Evolutionary conservation across 2,797 vertebrate genomes (phyloP), one percentile per base, ranked within the genome.

Genomic region (Cossypha heuglini): DNA sequence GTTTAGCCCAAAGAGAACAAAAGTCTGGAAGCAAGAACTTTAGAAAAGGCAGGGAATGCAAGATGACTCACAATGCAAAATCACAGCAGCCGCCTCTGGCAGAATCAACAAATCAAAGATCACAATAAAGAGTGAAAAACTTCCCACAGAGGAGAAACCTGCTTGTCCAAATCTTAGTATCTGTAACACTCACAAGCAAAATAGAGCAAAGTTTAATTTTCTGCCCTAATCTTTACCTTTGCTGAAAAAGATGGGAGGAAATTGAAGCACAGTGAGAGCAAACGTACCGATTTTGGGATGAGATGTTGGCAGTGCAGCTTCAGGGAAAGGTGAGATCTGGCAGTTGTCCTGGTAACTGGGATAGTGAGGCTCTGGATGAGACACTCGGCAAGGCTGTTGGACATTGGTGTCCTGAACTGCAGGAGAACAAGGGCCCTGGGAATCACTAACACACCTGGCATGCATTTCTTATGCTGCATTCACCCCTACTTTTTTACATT

Each of bases 291-390:
- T 97, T 87, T 98, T 98, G 86, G 98, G 98, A 25, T 98, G 98
- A 38, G 98, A 89, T 0, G 98, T 98, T 2, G 98, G 98, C 91
- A 98, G n/a, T 0, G 98, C 98, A 6, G 98, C 98, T 66, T 98
- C 98, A 2, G 98, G 98, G 11, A 98, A 98, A 0, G 98, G 95
- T 0, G 98, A 95, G 2, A 98, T 98, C 84, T 98, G 98, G 59
- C 98, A 98, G 97, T 97, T 98, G 93, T 98, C 98, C 94, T 98
- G 98, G 71, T 97, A 98, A 38, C 97, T 96, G 0, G 98, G 98
- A 51, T 98, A 98, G 92, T 98, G 98, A 31, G 98, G 97, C 40
- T 98, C 98, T 3, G 98, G 97, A 62, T 97, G 98, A 69, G 52
- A 92, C 8, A 97, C 97, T 19, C 97, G 91, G 94, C 98, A 98